These are phyloP conservation scores for Salticus scenicus DNA, from an alignment of 2,888 invertebrate species.

Conservation along the genomic window DNA sequence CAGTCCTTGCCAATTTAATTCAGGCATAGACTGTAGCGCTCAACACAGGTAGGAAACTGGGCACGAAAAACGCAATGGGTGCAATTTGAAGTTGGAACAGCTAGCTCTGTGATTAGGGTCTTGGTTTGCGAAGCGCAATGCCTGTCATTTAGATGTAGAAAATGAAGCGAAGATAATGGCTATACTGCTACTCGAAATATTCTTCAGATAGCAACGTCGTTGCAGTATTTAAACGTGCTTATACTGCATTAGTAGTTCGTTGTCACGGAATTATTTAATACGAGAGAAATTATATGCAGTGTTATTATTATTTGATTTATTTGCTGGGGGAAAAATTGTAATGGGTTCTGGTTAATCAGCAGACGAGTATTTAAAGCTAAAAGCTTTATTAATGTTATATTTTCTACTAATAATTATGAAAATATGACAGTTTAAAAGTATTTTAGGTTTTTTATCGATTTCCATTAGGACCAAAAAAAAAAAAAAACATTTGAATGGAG, in stretches of 20 bases:
- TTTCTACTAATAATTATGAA: too few relatives aligned
- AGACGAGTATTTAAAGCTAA: too few relatives aligned
- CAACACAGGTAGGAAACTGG: slow-evolving; percentile 25
- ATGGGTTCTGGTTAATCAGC: neutral
- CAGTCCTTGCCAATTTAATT: slow-evolving; percentile 21
- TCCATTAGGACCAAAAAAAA: too few relatives aligned
- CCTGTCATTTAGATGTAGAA: slow-evolving; percentile 16
- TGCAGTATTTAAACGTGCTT: neutral
- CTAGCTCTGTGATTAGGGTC: slow-evolving; percentile 38
- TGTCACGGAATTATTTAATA: slow-evolving; percentile 16
- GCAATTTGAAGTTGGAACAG: slow-evolving; percentile 47
- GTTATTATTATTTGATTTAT: slow-evolving; percentile 9
- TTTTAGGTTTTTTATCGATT: too few relatives aligned
- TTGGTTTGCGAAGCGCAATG: slow-evolving; percentile 7
- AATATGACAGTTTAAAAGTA: too few relatives aligned
- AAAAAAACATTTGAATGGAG: too few relatives aligned
- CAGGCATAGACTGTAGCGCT: slow-evolving; percentile 3
- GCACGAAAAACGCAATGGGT: slow-evolving; percentile 54
- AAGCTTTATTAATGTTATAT: too few relatives aligned
- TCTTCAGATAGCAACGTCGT: slow-evolving; percentile 12
- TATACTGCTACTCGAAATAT: neutral
- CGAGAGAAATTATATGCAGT: neutral
- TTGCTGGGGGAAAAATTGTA: neutral
- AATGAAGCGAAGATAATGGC: slow-evolving; percentile 13
- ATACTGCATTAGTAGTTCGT: neutral